Evolutionary conservation across 2,797 vertebrate genomes (phyloP), one percentile per base, ranked within the genome.

Genomic region (Tadarida brasiliensis): DNA sequence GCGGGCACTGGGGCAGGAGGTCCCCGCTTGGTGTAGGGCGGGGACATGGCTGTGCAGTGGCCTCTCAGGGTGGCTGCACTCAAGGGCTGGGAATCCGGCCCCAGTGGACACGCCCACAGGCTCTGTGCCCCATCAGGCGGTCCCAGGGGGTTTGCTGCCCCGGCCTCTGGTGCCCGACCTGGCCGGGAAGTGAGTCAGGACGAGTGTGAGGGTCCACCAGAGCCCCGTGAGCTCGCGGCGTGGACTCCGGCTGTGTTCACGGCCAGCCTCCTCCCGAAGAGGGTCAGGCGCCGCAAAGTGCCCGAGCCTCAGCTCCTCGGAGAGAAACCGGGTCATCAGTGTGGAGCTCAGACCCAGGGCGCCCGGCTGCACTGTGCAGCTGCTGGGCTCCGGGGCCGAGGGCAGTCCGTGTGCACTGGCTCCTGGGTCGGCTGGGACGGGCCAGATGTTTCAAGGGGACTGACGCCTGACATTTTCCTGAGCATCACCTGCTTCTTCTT

Each of bases 261-360:
- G 39, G 39, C 39, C 39, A 7, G 39, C 56, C 56, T 22, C 56
- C 20, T 85, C 87, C 96, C 95, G 95, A 59, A 94, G 67, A 89
- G 96, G 96, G 96, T 96, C 95, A 95, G 94, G 76, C 56, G 61
- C 20, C 5, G 28, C 47, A 2, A 90, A 89, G 96, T 90, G 80
- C 95, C 86, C 77, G 89, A 87, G 93, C 80, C 77, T 9, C 63
- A 91, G 92, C 59, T 15, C 86, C 85, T 83, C 94, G 94, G 92
- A 94, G 96, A 96, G 95, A 91, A 94, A 51, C 83, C 88, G 59
- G 39, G 89, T 54, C 70, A 95, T 56, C 91, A 96, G 86, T 89
- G 83, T 16, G 74, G 51, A 90, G 84, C 95, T 94, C 85, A 5
- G 96, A 93, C 88, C 92, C 67, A 0, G 85, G 81, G 56, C 81